Base-by-base conservation (phyloP, 2,888 invertebrate species). In the Clivina fossor region DNA sequence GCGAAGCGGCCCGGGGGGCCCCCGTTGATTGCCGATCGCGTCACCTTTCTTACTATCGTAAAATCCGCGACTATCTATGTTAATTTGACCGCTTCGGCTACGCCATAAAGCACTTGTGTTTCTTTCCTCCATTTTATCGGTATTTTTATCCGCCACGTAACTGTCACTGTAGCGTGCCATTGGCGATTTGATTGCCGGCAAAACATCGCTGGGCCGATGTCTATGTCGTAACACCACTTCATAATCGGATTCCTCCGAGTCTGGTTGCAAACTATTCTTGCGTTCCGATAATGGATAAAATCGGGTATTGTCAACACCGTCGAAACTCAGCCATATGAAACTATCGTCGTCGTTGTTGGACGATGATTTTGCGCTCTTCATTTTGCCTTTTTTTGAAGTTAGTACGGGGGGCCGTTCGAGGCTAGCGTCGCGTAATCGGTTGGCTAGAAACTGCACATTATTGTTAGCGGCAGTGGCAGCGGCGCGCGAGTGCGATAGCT, bases 111-210 rank as follows among this genome's bases (percentile, higher is more conserved):
- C 11, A 30, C 30, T 30, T 4, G 30, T 30, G 4, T 13, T 30
- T 9, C 4, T 13, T 3, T 30, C 11, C 30, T 11, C n/a, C 30
- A 13, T 30, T 30, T 9, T 30, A 9, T 9, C 40, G 40, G 22
- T 43, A 43, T 24, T 15, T 43, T 43, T 43, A 13, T 24, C 22
- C 15, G 43, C 13, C 7, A 72, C 71, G 55, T 69, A 72, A 65
- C 72, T 72, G 63, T 74, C 73, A 63, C 74, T 74, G 62, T 71
- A 73, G 37, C 73, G 65, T 56, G 32, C 33, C n/a, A 33, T 8
- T 3, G 47, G 33, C n/a, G n/a, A n/a, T 59, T 55, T 56, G 59
- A 26, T 26, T 55, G 46, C 58, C 43, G 43, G 58, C 58, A 62
- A 61, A n/a, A n/a, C n/a, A n/a, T n/a, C n/a, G n/a, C n/a, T n/a